Conservation (phyloP, 1,140 invertebrate genomes). For the Drosophila tani region DNA sequence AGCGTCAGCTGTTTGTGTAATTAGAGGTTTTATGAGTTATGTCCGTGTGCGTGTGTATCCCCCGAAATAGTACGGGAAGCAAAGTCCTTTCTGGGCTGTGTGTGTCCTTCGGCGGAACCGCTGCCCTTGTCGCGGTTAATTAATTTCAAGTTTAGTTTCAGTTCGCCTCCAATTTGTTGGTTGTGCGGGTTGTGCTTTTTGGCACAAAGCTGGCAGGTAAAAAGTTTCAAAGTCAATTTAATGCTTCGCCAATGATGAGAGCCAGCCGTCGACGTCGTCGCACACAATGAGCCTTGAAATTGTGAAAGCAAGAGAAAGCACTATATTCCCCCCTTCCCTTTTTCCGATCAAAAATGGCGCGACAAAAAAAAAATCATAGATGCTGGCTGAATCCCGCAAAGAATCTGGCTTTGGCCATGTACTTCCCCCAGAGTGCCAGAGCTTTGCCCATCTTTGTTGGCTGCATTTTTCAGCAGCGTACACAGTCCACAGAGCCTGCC, state of each 20-base stretch:
- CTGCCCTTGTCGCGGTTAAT: constrained; percentile 76
- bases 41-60: constrained; percentile 42
- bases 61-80: neutral
- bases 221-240: constrained; percentile 82
- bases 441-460: constrained; percentile 36
- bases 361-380: constrained; percentile 36
- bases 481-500: constrained; percentile 35
- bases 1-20: constrained; percentile 78
- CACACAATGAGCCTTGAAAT: constrained; percentile 80
- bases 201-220: constrained; percentile 62
- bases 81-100: too few relatives aligned
- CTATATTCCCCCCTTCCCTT: neutral
- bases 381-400: constrained; percentile 20
- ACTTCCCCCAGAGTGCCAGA: constrained; percentile 38
- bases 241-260: constrained; percentile 65
- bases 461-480: constrained; percentile 43
- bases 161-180: constrained; percentile 35
- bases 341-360: constrained; percentile 49
- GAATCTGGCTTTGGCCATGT: constrained; percentile 48
- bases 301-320: constrained; percentile 25
- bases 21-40: constrained; percentile 79
- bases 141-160: constrained; percentile 80
- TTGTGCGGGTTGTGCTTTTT: constrained; percentile 39
- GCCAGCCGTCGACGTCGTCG: constrained; percentile 19
- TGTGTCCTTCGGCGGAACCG: constrained; percentile 1